A percentile compares a stretch with the other conserved stretches of the same genome.
Evolutionary conservation across 2,797 vertebrate genomes (phyloP).

Genomic region (Smutsia gigantea): DNA sequence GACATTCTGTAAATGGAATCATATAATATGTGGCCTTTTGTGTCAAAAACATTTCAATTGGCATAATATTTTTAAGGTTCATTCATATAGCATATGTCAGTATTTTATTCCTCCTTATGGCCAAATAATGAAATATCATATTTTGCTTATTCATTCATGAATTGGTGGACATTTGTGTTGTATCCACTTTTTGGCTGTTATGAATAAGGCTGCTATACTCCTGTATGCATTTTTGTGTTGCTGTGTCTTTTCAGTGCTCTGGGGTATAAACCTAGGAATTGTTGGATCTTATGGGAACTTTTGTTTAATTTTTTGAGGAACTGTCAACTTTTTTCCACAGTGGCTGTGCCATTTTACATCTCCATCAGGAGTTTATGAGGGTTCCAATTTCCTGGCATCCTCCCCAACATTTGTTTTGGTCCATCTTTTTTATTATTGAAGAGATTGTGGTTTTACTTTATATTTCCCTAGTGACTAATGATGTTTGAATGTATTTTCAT

Average conservation of each 20-base stretch:
- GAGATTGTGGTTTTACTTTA: background rate
- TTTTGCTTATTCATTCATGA: constrained; percentile 24
- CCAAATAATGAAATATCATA: background rate
- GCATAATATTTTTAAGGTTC: background rate
- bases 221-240: background rate
- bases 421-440: background rate
- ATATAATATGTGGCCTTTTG: no score
- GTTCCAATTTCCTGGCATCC: background rate
- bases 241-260: background rate
- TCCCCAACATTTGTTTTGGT: background rate
- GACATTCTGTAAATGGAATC: constrained; percentile 7
- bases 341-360: background rate
- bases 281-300: background rate
- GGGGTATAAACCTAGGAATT: background rate
- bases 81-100: background rate
- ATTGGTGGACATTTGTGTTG: background rate
- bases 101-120: background rate
- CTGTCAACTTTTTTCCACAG: background rate
- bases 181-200: background rate
- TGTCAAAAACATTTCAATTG: background rate
- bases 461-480: background rate
- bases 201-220: background rate
- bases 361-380: background rate
- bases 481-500: background rate
- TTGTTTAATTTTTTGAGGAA: background rate